Evolutionary conservation across 1,140 invertebrate genomes (phyloP), one percentile per base, ranked within the genome.

Genomic region (Drosophila busckii): DNA sequence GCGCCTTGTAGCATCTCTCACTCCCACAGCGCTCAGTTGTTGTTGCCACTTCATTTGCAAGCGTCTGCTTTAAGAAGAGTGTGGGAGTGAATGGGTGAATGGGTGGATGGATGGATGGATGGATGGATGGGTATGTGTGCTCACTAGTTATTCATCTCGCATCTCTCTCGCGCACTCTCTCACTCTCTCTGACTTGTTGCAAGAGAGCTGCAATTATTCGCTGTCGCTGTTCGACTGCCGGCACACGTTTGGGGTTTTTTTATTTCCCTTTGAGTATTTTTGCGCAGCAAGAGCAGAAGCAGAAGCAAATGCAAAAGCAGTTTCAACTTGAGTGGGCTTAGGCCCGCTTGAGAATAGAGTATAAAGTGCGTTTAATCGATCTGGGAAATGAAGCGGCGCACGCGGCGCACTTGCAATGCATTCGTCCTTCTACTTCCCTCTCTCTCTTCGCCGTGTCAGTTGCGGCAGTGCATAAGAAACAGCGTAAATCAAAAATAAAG

Each of bases 291-390:
- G 53, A 52, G 35, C 16, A 25, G 25, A 29, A 45, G 20, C 10
- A 35, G 46, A 15, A 26, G 56, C 48, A 69, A 42, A 22, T 23
- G 45, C 37, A 10, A 13, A 61, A 35, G 20, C 28, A 3, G 9
- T 31, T 10, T 34, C 15, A 22, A 17, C 38, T 13, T 42, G 28
- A 12, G 34, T 65, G 44, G 41, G 44, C 53, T 28, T 48, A 41
- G 23, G 29, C 28, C 70, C 55, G 64, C 56, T 65, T 52, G 61
- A 70, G 50, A 41, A 61, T 62, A 65, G 22, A 26, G 50, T 50
- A 56, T 40, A 71, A 78, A 54, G 52, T 53, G 49, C 58, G 35
- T 53, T 65, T 71, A 61, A 80, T 78, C 68, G 68, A 80, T 73
- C 22, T 41, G 48, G 55, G 70, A 56, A 61, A 70, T 48, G 32